Percentiles rank a stretch among this genome's conserved stretches.
Conservation (phyloP, 2,113 vertebrate genomes). For the Ceyx cyanopectus region DNA sequence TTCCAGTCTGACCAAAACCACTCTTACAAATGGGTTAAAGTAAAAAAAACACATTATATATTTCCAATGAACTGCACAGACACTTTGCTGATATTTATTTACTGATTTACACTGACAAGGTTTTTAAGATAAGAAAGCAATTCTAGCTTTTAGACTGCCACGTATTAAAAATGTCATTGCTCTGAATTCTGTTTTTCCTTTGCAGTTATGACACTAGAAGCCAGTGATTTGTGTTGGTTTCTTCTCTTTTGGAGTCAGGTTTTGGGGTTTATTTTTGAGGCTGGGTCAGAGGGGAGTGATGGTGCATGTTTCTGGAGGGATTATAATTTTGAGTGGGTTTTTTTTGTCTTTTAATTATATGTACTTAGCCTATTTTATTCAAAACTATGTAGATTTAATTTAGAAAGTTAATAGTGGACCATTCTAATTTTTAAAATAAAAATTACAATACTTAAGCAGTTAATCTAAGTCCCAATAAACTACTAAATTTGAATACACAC, state of each 20-base stretch:
- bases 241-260: background rate
- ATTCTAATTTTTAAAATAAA: background rate
- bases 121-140: background rate
- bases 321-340: background rate
- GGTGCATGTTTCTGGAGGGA: background rate
- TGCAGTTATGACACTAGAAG: background rate
- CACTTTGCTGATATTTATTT: background rate
- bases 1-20: background rate
- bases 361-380: background rate
- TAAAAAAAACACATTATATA: rapidly evolving
- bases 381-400: background rate
- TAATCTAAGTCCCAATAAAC: background rate
- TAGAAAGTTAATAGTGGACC: background rate
- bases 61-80: background rate
- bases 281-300: rapidly evolving
- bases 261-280: background rate
- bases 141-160: background rate
- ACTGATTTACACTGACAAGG: background rate
- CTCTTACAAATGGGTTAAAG: background rate
- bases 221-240: background rate
- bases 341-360: background rate
- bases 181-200: background rate
- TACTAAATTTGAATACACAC: background rate
- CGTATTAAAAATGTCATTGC: background rate
- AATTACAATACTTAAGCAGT: background rate